Evolutionary conservation across 2,797 vertebrate genomes (phyloP).

Genomic region (Mormyrops boulengeri): DNA sequence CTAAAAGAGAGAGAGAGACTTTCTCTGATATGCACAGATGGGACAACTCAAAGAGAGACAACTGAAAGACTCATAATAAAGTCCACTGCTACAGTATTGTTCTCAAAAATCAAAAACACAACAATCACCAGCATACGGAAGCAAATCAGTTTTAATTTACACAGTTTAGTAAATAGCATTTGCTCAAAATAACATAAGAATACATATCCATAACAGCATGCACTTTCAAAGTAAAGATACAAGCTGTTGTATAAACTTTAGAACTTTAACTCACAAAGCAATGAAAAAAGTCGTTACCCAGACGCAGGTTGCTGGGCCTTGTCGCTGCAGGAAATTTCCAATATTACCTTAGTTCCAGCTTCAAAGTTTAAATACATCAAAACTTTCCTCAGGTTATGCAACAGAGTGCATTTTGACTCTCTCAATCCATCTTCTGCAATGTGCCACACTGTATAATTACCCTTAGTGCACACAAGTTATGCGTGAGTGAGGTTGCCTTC

Average conservation of each 20-base stretch:
- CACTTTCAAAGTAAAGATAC: neutral
- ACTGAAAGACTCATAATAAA: neutral
- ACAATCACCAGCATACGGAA: neutral
- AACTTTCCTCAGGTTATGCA: slow-evolving; percentile 4
- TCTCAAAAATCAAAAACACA: neutral
- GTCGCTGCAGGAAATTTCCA: neutral
- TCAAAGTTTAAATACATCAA: slow-evolving; percentile 7
- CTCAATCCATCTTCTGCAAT: neutral
- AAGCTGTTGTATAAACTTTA: neutral
- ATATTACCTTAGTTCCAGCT: neutral
- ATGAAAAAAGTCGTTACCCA: neutral
- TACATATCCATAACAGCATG: neutral
- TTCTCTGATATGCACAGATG: neutral
- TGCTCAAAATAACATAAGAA: neutral
- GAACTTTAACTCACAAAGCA: neutral
- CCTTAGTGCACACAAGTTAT: slow-evolving; percentile 6
- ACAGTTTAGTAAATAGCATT: neutral
- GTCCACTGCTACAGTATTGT: neutral
- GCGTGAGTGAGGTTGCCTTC: neutral
- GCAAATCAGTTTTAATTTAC: neutral
- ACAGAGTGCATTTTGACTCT: neutral
- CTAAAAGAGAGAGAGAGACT: neutral
- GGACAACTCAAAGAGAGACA: neutral
- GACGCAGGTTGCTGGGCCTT: neutral
- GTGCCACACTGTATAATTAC: slow-evolving; percentile 6